These are phyloP conservation scores for Orthosia gothica DNA, from an alignment of 2,888 invertebrate species.

Conservation along the genomic window DNA sequence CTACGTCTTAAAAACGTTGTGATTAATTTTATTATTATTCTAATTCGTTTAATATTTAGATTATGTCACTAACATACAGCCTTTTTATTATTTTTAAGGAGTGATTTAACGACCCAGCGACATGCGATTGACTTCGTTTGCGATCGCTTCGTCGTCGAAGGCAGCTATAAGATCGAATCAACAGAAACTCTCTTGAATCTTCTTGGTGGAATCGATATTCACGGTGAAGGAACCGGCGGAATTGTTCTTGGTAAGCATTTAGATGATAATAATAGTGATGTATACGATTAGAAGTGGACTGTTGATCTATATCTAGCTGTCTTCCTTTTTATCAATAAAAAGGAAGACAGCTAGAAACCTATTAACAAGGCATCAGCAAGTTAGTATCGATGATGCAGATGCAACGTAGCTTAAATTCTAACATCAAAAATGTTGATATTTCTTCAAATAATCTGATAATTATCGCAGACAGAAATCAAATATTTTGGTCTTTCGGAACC, in stretches of 20 bases:
- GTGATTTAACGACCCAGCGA: not conserved
- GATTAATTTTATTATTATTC: not conserved
- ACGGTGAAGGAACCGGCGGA: conserved; percentile 51
- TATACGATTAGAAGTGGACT: too few species aligned
- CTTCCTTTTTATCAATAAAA: too few species aligned
- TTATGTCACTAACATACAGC: too few species aligned
- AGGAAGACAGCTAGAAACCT: too few species aligned
- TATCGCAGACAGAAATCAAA: too few species aligned
- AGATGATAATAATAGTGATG: not conserved
- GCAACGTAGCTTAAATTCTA: not conserved
- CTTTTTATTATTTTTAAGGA: conserved; percentile 3
- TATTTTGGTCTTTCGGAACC: too few species aligned
- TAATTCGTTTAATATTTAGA: too few species aligned
- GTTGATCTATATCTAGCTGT: too few species aligned
- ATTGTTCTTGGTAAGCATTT: conserved; percentile 38
- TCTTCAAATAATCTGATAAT: too few species aligned
- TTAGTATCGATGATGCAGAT: not conserved
- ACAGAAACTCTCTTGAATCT: conserved; percentile 41
- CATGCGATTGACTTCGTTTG: conserved; percentile 30
- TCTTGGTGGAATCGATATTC: conserved; percentile 48
- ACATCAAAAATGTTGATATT: too few species aligned
- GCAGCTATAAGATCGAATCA: conserved; percentile 37
- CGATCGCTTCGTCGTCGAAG: conserved; percentile 27
- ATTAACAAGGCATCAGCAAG: too few species aligned
- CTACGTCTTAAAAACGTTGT: not conserved